Conservation (phyloP, 2,113 vertebrate genomes). For the Siniperca chuatsi region DNA sequence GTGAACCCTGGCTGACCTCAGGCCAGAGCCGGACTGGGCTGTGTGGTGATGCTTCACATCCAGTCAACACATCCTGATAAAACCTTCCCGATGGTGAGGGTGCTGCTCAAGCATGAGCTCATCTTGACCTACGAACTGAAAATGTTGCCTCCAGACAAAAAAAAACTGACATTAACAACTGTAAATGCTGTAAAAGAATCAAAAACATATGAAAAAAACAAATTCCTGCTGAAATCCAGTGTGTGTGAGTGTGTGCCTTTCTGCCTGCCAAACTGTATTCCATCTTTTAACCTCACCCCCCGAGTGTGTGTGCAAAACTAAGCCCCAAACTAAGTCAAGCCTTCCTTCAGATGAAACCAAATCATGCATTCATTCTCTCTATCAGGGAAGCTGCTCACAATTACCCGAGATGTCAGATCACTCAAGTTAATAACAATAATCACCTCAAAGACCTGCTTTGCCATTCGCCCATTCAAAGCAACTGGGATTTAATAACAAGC, state of each 20-base stretch:
- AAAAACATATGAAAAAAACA: neutral
- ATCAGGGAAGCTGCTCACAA: conserved; percentile 68
- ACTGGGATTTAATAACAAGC: conserved; percentile 76
- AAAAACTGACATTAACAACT: neutral
- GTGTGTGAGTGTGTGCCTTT: neutral
- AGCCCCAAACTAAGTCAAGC: conserved; percentile 25
- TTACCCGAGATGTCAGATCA: conserved; percentile 75
- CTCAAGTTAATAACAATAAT: conserved; percentile 84
- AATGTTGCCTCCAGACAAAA: neutral
- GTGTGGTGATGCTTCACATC: conserved; percentile 33
- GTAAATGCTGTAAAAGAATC: neutral
- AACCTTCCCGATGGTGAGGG: neutral
- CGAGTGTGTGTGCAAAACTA: neutral
- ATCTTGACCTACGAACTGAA: conserved; percentile 16
- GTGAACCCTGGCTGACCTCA: conserved; percentile 81
- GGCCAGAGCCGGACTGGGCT: conserved; percentile 18
- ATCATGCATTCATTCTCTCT: conserved; percentile 53
- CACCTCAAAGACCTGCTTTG: conserved; percentile 66
- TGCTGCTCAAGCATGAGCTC: conserved; percentile 3
- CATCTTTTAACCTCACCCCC: conserved; percentile 20
- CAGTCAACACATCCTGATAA: conserved; percentile 42
- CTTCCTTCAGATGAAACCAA: conserved; percentile 58
- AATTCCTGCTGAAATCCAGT: neutral
- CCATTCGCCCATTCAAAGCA: conserved; percentile 65
- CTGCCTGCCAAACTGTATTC: conserved; percentile 26